phyloP scores from a whole-genome alignment of 2,888 invertebrate genomes.

The Synergus laeviventris region DNA sequence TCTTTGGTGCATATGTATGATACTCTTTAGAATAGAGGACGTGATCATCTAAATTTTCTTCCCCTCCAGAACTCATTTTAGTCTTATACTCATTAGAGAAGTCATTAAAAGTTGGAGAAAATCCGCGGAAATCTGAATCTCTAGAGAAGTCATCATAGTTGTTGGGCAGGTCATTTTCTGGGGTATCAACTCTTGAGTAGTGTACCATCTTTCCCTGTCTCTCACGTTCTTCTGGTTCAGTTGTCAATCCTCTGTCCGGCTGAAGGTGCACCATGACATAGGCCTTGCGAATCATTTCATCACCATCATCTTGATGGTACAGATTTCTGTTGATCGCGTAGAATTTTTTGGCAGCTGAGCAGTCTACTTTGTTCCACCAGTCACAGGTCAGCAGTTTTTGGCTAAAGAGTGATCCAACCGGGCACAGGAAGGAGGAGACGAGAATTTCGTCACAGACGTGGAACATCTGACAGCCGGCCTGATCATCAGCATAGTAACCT shows the following conservation, averaged over 20 bases:
- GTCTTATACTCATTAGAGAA: constrained; percentile 45
- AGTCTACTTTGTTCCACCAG: constrained; percentile 84
- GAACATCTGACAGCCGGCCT: constrained; percentile 82
- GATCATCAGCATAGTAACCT: constrained; percentile 83
- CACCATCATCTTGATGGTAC: constrained; percentile 74
- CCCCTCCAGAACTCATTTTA: constrained; percentile 41
- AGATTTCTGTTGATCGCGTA: constrained; percentile 75
- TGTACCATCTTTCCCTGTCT: constrained; percentile 52
- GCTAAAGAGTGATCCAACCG: constrained; percentile 83
- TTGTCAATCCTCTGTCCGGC: constrained; percentile 65
- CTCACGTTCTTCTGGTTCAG: constrained; percentile 58
- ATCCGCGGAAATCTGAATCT: constrained; percentile 53
- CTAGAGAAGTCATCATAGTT: constrained; percentile 57
- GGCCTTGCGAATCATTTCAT: constrained; percentile 79
- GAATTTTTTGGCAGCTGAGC: constrained; percentile 76
- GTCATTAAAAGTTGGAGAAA: constrained; percentile 53
- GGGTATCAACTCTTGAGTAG: constrained; percentile 50
- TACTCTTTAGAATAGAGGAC: constrained; percentile 54
- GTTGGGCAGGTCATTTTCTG: constrained; percentile 59
- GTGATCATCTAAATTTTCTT: constrained; percentile 52
- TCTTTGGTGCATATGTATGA: constrained; percentile 51
- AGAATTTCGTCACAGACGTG: constrained; percentile 80
- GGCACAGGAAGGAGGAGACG: constrained; percentile 82
- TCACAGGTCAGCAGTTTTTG: constrained; percentile 83
- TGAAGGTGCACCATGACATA: constrained; percentile 79